These are phyloP conservation scores for Pachliopta kotzebuea DNA, from an alignment of 2,888 invertebrate species.

Conservation along the genomic window DNA sequence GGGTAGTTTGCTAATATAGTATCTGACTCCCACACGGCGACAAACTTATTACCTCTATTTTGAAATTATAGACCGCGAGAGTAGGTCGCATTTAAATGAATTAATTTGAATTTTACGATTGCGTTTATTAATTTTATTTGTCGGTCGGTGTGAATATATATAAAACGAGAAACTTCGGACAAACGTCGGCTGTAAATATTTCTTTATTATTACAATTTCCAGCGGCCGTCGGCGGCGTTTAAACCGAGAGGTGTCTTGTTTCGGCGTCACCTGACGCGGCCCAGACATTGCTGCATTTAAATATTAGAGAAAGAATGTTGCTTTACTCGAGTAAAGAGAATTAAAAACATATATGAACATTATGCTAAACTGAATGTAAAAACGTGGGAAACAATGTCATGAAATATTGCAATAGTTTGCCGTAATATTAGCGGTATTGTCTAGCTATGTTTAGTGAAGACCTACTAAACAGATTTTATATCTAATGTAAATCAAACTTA, in stretches of 20 bases:
- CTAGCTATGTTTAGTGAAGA: no score
- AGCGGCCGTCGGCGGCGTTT: slow-evolving; percentile 44
- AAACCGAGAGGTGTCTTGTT: slow-evolving; percentile 46
- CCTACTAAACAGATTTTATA: no score
- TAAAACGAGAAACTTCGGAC: slow-evolving; percentile 37
- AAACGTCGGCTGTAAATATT: slow-evolving; percentile 45
- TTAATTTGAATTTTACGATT: slow-evolving; percentile 6
- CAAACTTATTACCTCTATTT: no score
- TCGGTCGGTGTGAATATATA: slow-evolving; percentile 21
- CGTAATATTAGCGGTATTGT: no score
- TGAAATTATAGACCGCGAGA: no score
- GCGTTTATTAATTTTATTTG: neutral
- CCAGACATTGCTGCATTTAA: slow-evolving; percentile 31
- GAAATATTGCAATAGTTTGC: no score
- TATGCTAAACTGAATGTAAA: no score
- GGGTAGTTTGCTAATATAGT: no score
- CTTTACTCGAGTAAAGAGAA: slow-evolving; percentile 22
- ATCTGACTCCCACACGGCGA: no score
- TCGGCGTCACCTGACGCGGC: slow-evolving; percentile 38
- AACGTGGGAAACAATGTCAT: no score
- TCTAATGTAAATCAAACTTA: no score
- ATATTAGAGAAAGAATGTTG: slow-evolving; percentile 36
- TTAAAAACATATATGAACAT: neutral
- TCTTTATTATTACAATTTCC: slow-evolving; percentile 42
- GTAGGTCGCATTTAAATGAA: no score